phyloP scores from a whole-genome alignment of 2,888 invertebrate species.

The Alcis repandata region DNA sequence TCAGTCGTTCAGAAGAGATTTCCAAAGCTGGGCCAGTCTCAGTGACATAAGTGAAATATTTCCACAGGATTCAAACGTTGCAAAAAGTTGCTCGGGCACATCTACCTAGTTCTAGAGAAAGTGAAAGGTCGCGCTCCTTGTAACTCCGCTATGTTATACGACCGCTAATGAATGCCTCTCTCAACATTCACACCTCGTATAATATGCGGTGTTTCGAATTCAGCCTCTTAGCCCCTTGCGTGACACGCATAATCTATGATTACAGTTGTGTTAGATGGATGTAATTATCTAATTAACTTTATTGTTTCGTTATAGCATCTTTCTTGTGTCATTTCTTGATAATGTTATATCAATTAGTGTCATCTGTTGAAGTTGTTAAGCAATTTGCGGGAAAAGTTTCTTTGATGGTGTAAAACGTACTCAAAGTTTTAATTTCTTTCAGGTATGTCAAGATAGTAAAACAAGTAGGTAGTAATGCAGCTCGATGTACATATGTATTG shows the following conservation, averaged over 20 bases:
- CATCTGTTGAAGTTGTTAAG: conserved; percentile 20
- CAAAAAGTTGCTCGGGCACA: conserved; percentile 57
- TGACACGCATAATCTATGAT: conserved; percentile 55
- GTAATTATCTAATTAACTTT: conserved; percentile 41
- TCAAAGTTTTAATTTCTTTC: too few relatives aligned
- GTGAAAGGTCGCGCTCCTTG: conserved; percentile 74
- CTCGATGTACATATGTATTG: too few relatives aligned
- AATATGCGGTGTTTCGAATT: conserved; percentile 48
- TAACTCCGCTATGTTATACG: conserved; percentile 55
- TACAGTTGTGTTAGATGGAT: conserved; percentile 34
- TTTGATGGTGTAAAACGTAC: background rate
- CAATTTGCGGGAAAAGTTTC: background rate
- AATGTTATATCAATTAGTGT: conserved; percentile 33
- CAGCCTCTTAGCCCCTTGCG: conserved; percentile 52
- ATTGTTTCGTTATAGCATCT: conserved; percentile 38
- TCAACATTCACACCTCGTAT: conserved; percentile 36
- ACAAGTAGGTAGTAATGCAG: too few relatives aligned
- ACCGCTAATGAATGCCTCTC: conserved; percentile 48
- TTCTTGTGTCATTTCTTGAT: conserved; percentile 34
- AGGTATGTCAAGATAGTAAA: too few relatives aligned
- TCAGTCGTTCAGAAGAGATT: too few relatives aligned
- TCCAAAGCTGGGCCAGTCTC: too few relatives aligned
- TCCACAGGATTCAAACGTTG: conserved; percentile 50
- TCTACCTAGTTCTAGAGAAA: conserved; percentile 67
- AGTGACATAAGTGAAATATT: conserved; percentile 15